Percentiles rank a stretch among this genome's conserved stretches.
Conservation (phyloP, 1,140 invertebrate species). For the Brachystomella parvula region DNA sequence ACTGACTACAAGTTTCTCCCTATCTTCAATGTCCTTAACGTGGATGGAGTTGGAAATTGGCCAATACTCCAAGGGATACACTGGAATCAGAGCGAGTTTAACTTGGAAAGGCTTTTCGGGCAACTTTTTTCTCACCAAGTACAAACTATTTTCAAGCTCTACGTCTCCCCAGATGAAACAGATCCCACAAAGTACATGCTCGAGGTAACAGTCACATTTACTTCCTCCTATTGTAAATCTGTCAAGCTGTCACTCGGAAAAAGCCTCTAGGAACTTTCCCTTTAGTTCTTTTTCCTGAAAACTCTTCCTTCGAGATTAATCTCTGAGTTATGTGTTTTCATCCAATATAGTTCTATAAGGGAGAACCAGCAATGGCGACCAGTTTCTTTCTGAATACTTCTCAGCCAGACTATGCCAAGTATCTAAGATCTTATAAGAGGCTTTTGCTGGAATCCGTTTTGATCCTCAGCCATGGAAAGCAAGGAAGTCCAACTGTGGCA, state of each 20-base stretch:
- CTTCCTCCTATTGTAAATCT: neutral
- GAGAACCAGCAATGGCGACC: constrained; percentile 42
- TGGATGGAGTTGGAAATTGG: constrained; percentile 47
- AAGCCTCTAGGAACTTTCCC: neutral
- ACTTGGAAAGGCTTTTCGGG: constrained; percentile 46
- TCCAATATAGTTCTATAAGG: constrained; percentile 41
- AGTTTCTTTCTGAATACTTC: constrained; percentile 43
- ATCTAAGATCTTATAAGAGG: constrained; percentile 42
- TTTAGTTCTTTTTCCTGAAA: neutral
- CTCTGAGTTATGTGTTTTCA: neutral
- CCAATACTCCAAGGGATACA: constrained; percentile 44
- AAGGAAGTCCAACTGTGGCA: constrained; percentile 40
- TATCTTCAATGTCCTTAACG: constrained; percentile 43
- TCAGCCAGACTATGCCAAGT: constrained; percentile 41
- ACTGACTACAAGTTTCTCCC: constrained; percentile 40
- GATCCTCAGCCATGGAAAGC: constrained; percentile 44
- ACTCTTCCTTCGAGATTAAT: neutral
- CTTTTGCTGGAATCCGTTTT: constrained; percentile 43
- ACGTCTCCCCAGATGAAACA: constrained; percentile 49
- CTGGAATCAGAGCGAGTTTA: constrained; percentile 40
- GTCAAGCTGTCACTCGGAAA: neutral
- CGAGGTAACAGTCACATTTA: constrained; percentile 37
- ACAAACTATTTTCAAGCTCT: constrained; percentile 48
- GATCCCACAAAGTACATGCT: constrained; percentile 48
- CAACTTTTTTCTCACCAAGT: constrained; percentile 49